Evolutionary conservation across 2,888 invertebrate species (phyloP), one percentile per base, ranked within the genome.

Genomic region (Drosophila leonis): DNA sequence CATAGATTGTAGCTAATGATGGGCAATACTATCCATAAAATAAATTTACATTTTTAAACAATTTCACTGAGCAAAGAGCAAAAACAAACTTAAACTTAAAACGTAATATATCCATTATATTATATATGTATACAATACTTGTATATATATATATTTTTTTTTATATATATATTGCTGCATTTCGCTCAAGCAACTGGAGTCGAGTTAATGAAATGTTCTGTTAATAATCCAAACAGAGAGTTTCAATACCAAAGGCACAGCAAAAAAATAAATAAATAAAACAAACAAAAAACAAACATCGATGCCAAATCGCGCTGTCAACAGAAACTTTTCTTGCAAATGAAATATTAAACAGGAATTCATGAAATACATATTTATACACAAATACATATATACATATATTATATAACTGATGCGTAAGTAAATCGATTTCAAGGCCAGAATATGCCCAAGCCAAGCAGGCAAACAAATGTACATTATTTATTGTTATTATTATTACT

Each of bases 311-410:
- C n/a, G n/a, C 42, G 15, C 42, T 51, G 24, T 49, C 20, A 51
- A n/a, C 29, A 66, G 37, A 20, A 18, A 37, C 20, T 39, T 39
- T 27, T 27, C 15, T 4, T 4, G n/a, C 44, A 44, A 41, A 13
- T 48, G 39, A 24, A 56, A 67, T 65, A 42, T 29, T 18, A 65
- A 29, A 15, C 66, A 13, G 35, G 31, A 67, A 31, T 63, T 63
- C 24, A 4, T 15, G 6, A 4, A 18, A 51, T 29, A 44, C 13
- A 62, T 7, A 44, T 0, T 33, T 6, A 55, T 4, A 33, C 2
- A n/a, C 7, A 39, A 12, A n/a, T n/a, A 42, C 4, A 27, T 6
- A n/a, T 35, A 18, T 12, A 37, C 10, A 24, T 15, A 52, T 42
- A 39, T 18, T 15, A 20, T 39, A 10, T 33, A 33, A 9, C 12